phyloP scores from a whole-genome alignment of 1,140 invertebrate species.

The Araneus ventricosus region DNA sequence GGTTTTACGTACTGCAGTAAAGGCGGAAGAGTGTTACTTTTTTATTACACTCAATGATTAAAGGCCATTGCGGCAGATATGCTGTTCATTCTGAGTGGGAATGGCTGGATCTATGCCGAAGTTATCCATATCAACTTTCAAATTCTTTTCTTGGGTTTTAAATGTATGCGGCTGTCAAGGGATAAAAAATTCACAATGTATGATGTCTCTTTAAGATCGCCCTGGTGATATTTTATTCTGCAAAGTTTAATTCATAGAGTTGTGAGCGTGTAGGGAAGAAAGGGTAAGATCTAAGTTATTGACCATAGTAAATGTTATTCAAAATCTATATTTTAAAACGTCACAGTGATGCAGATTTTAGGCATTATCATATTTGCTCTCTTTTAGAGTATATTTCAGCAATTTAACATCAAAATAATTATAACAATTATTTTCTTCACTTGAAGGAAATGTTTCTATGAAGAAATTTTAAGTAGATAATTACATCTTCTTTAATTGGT shows the following conservation, averaged over 20 bases:
- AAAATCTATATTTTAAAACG: no score
- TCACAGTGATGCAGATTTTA: no score
- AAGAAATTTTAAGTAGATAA: no score
- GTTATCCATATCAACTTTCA: not conserved
- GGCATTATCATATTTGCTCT: no score
- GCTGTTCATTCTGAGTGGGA: not conserved
- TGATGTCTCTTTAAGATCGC: not conserved
- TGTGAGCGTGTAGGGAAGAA: no score
- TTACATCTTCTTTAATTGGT: no score
- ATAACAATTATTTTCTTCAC: no score
- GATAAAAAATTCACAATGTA: not conserved
- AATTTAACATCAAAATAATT: no score
- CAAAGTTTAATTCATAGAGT: not conserved
- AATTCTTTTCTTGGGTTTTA: not conserved
- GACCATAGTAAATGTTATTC: no score
- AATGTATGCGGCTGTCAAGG: not conserved
- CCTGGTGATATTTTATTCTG: not conserved
- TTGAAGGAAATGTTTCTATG: no score
- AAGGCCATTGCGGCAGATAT: not conserved
- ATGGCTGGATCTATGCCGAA: not conserved
- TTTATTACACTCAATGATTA: conserved; percentile 15
- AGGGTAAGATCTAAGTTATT: no score
- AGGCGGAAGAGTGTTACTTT: not conserved
- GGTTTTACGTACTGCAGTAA: not conserved
- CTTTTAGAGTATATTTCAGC: no score